Conservation (phyloP, 2,113 vertebrate genomes). For the Illadopsis cleaveri region DNA sequence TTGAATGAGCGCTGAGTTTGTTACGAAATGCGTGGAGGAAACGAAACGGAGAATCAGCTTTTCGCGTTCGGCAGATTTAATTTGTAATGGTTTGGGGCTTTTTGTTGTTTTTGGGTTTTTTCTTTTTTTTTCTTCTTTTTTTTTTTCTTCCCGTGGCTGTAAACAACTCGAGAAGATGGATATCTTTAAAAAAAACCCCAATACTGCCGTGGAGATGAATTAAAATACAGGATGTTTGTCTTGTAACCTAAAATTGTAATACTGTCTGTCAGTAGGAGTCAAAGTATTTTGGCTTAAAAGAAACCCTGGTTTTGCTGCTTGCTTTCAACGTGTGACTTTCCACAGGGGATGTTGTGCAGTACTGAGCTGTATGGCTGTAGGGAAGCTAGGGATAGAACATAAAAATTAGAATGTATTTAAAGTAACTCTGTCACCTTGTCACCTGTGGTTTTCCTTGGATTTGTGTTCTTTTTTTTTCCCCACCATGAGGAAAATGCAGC, state of each 20-base stretch:
- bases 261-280: rapidly evolving
- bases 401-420: neutral
- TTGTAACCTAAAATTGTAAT: neutral
- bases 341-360: neutral
- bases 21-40: neutral
- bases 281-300: neutral
- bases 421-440: neutral
- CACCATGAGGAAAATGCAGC: neutral
- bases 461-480: neutral
- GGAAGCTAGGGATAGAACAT: neutral
- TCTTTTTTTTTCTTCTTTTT: too few species aligned
- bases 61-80: neutral
- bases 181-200: neutral
- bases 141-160: rapidly evolving
- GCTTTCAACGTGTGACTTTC: neutral
- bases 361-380: neutral
- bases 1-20: neutral
- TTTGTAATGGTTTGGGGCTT: neutral
- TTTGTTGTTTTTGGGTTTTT: neutral
- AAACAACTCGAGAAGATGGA: neutral
- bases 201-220: neutral
- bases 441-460: neutral
- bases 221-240: neutral
- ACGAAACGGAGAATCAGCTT: neutral
- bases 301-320: neutral